A percentile compares a stretch with the other conserved stretches of the same genome.
phyloP scores from a whole-genome alignment of 2,888 invertebrate species.

The Eupithecia centaureata region DNA sequence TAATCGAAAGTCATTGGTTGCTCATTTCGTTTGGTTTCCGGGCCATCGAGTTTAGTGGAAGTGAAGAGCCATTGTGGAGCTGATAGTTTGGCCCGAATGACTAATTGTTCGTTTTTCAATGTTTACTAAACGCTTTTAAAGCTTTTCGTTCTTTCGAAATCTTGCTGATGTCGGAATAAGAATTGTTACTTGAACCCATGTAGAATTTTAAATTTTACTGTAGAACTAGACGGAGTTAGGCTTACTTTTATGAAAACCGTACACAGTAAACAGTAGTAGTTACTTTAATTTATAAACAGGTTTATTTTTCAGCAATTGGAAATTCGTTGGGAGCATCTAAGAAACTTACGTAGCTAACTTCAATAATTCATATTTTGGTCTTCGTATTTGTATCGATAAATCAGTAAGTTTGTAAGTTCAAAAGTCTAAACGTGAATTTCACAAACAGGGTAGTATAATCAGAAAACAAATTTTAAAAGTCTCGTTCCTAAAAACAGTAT shows the following conservation, averaged over 20 bases:
- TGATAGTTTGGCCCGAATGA: slow-evolving; percentile 59
- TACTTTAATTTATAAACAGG: too few species aligned
- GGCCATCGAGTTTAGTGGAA: slow-evolving; percentile 70
- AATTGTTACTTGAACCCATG: neutral
- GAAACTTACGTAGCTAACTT: neutral
- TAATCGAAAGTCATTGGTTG: slow-evolving; percentile 78
- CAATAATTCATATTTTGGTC: too few species aligned
- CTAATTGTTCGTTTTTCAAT: slow-evolving; percentile 57
- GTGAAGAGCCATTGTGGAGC: slow-evolving; percentile 59
- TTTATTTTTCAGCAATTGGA: too few species aligned
- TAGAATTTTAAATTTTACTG: neutral
- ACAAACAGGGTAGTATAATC: neutral
- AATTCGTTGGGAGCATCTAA: neutral
- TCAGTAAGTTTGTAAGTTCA: neutral
- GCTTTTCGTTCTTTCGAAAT: slow-evolving; percentile 8
- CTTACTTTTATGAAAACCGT: neutral
- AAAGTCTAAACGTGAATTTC: neutral
- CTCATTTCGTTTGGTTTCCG: slow-evolving; percentile 75
- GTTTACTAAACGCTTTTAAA: slow-evolving; percentile 30
- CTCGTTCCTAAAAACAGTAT: slow-evolving; percentile 49
- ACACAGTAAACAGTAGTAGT: too few species aligned
- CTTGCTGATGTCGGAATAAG: slow-evolving; percentile 3
- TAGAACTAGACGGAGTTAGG: neutral
- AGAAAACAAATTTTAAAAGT: neutral
- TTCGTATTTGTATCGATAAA: neutral